Evolutionary conservation across 2,888 invertebrate species (phyloP).

Genomic region (Xiphydria camelus): DNA sequence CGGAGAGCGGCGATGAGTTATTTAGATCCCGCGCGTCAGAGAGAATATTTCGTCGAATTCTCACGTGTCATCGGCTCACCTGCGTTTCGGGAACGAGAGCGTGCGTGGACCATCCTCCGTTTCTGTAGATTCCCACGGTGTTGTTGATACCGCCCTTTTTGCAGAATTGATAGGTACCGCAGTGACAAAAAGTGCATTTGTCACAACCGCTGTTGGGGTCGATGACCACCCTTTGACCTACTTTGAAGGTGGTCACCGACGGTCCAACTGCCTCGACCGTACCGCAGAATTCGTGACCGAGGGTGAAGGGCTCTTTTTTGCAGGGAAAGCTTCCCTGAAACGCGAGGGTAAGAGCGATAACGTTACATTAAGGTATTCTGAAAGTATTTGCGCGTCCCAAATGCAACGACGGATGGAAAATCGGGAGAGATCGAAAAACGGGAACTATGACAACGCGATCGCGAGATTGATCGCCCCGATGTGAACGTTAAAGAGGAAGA

Average conservation of each 20-base stretch:
- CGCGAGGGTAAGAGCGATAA: constrained; percentile 15
- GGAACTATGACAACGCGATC: too few species aligned
- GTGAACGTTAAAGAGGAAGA: not conserved
- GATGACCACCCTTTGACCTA: constrained; percentile 69
- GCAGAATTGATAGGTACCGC: constrained; percentile 69
- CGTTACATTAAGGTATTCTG: not conserved
- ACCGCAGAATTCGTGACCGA: constrained; percentile 75
- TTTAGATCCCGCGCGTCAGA: too few species aligned
- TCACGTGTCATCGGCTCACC: too few species aligned
- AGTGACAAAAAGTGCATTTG: constrained; percentile 66
- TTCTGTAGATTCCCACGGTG: constrained; percentile 67
- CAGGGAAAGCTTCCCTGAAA: constrained; percentile 70
- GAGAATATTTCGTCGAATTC: too few species aligned
- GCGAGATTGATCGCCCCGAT: too few species aligned
- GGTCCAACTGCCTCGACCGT: constrained; percentile 63
- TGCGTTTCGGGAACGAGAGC: constrained; percentile 65
- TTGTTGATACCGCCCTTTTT: constrained; percentile 64
- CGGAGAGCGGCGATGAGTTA: too few species aligned
- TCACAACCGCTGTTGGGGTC: constrained; percentile 72
- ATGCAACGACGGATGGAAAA: too few species aligned
- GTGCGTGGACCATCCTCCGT: constrained; percentile 75
- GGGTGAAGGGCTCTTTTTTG: constrained; percentile 60
- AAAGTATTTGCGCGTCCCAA: not conserved
- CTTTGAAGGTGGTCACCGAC: constrained; percentile 62
- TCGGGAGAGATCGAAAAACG: too few species aligned